Conservation (phyloP, 2,113 vertebrate genomes). For the Scomber japonicus region DNA sequence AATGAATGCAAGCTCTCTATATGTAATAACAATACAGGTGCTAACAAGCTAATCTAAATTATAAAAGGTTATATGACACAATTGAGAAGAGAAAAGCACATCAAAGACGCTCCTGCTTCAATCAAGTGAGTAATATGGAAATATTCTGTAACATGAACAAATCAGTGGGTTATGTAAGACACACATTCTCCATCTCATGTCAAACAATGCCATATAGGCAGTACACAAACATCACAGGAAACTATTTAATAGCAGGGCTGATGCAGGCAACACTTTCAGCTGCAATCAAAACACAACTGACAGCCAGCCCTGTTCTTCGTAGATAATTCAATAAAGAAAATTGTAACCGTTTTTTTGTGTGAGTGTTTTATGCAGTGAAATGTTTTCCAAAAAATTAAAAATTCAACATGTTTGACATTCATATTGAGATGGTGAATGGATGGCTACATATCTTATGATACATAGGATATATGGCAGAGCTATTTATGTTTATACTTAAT, state of each 20-base stretch:
- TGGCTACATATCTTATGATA: background rate
- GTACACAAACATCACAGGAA: background rate
- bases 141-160: background rate
- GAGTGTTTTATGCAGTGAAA: background rate
- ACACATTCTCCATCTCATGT: background rate
- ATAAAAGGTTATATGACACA: background rate
- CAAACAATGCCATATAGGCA: background rate
- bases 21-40: background rate
- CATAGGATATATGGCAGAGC: no score
- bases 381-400: no score
- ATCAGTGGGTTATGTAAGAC: background rate
- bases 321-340: conserved; percentile 1
- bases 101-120: background rate
- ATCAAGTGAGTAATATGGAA: background rate
- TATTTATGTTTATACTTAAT: background rate
- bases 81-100: background rate
- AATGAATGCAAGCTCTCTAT: background rate
- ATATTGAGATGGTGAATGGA: no score
- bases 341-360: background rate
- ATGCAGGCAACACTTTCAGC: background rate
- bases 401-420: no score
- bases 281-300: conserved; percentile 11
- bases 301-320: background rate
- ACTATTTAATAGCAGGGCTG: background rate
- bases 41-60: conserved; percentile 2